These are phyloP conservation scores for Polyodon spathula DNA, from an alignment of 2,113 vertebrate species.

Conservation along the genomic window DNA sequence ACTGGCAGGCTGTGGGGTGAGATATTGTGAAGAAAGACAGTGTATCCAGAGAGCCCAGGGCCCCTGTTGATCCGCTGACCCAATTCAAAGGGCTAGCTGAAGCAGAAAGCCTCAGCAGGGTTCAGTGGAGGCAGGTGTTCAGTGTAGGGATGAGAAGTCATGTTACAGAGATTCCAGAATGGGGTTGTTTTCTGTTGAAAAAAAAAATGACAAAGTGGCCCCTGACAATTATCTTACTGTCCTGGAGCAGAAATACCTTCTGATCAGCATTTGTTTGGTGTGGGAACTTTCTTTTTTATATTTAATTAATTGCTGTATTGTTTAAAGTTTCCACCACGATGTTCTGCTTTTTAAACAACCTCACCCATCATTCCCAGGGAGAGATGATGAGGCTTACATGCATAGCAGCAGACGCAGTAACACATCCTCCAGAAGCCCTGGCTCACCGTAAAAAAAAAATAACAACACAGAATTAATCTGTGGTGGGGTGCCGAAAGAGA, in stretches of 20 bases:
- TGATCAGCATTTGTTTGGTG: constrained; percentile 6
- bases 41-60: constrained; percentile 35
- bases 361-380: no score
- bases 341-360: no score
- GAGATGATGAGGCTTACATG: background rate
- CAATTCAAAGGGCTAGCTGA: constrained; percentile 61
- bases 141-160: constrained; percentile 20
- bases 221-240: background rate
- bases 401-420: background rate
- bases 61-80: constrained; percentile 36
- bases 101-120: constrained; percentile 65
- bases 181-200: constrained; percentile 32
- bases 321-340: no score
- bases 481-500: constrained; percentile 12
- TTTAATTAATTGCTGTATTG: no score
- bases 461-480: background rate
- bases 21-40: constrained; percentile 41
- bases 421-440: background rate
- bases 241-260: constrained; percentile 23
- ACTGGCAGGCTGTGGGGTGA: constrained; percentile 43
- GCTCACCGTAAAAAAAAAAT: constrained; percentile 23
- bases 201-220: background rate
- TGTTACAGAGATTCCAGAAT: constrained; percentile 19
- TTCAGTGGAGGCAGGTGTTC: constrained; percentile 68
- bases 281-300: no score